Evolutionary conservation across 2,888 invertebrate genomes (phyloP), one percentile per base, ranked within the genome.

Genomic region (Tenthredo livida): DNA sequence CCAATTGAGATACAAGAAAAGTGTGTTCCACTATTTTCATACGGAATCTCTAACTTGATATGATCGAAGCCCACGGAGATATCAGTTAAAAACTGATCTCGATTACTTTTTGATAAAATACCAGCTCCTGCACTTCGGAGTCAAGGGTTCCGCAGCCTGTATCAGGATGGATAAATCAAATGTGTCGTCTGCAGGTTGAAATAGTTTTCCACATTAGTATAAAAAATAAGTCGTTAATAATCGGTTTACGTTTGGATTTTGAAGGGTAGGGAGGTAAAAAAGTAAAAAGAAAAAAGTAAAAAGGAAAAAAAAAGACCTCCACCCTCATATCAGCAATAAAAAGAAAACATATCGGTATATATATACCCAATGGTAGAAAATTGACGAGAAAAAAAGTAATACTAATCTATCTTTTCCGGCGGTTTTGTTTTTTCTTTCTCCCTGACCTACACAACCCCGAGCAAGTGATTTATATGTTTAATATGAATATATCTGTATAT

Each of bases 401-500:
- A 37, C 70, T 37, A 70, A 37, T 37, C 70, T 37, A 17, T 61
- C 47, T 47, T 47, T 47, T 12, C 47, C 47, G 2, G 17, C 50
- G 50, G 65, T 29, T 65, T 29, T 29, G n/a, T n/a, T 72, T 37
- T 29, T 40, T 40, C 0, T 37, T 37, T 37, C 17, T 9, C 37
- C 72, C 43, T 72, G 43, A 72, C 72, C 72, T 40, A 40, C 40
- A 21, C 70, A 17, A 17, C 17, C 33, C 70, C 33, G 3, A 7
- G 40, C 43, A 72, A n/a, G 37, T 17, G 72, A 72, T 72, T 72
- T 72, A 43, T 72, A n/a, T 72, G 9, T 43, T 2, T 43, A n/a
- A 43, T 40, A 40, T 72, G 37, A 72, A 72, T 72, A 43, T 72
- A 43, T 72, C 40, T 72, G 40, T 72, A 25, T 21, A 72, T 72